These are phyloP conservation scores for Nematopogon swammerdamellus DNA, from an alignment of 2,888 invertebrate genomes.

Conservation along the genomic window DNA sequence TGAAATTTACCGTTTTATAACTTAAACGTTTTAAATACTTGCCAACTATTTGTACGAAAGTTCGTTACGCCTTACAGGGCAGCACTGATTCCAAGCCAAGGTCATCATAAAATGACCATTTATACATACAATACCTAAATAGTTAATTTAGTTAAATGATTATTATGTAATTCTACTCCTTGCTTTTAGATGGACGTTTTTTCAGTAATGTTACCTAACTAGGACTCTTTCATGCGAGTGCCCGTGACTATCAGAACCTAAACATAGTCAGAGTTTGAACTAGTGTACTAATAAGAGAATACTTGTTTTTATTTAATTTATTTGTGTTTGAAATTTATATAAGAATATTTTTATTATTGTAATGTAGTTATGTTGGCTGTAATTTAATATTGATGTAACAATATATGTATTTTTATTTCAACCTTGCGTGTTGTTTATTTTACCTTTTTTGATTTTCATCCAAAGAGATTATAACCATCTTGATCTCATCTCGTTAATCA, in stretches of 20 bases:
- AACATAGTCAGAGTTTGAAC: not conserved
- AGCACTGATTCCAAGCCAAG: not conserved
- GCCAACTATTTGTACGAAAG: too few species aligned
- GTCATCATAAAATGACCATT: not conserved
- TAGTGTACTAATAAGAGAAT: constrained; percentile 37
- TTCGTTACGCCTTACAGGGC: too few species aligned
- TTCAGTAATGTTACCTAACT: constrained; percentile 41
- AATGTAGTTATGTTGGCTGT: constrained; percentile 57
- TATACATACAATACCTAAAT: not conserved
- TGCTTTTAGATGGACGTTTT: constrained; percentile 49
- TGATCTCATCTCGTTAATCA: too few species aligned
- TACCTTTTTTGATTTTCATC: too few species aligned
- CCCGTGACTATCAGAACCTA: not conserved
- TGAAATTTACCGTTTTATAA: too few species aligned
- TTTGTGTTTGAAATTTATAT: constrained; percentile 50
- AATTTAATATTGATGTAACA: constrained; percentile 58
- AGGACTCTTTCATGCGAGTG: not conserved
- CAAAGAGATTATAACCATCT: too few species aligned
- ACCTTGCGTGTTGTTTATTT: constrained; percentile 26
- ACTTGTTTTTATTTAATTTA: constrained; percentile 52
- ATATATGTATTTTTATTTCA: constrained; percentile 60
- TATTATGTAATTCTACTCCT: constrained; percentile 19
- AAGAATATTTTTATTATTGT: constrained; percentile 57
- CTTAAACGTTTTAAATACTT: too few species aligned
- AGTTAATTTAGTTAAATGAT: not conserved